phyloP scores from a whole-genome alignment of 2,888 invertebrate species.

The Drosophila nr. perissopoda region DNA sequence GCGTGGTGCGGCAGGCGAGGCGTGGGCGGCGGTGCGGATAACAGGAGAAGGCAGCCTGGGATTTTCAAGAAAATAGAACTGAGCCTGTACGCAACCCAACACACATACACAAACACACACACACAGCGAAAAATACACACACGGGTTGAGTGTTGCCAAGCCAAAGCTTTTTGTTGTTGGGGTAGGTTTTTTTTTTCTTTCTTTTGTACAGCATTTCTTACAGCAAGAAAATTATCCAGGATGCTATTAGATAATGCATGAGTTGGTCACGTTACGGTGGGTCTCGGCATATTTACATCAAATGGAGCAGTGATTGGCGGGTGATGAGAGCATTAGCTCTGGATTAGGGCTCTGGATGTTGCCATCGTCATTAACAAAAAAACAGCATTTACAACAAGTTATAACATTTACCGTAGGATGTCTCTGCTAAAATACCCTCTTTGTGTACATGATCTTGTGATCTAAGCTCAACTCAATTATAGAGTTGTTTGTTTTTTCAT shows the following conservation, averaged over 20 bases:
- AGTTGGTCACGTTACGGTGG: constrained; percentile 24
- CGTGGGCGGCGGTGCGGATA: neutral
- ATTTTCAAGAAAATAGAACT: constrained; percentile 67
- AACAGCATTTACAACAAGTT: neutral
- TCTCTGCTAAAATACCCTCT: neutral
- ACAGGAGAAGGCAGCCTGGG: constrained; percentile 57
- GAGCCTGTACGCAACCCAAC: constrained; percentile 34
- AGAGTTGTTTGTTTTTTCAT: neutral
- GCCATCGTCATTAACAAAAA: constrained; percentile 10
- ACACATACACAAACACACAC: constrained; percentile 32
- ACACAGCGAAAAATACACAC: constrained; percentile 9
- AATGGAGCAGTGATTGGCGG: neutral
- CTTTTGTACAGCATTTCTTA: constrained; percentile 35
- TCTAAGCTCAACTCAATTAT: neutral
- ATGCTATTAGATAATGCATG: constrained; percentile 73
- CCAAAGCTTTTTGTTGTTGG: constrained; percentile 69
- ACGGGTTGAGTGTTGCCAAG: constrained; percentile 50
- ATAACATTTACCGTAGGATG: neutral
- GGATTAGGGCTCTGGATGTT: constrained; percentile 23
- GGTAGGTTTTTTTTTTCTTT: constrained; percentile 66
- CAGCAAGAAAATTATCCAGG: constrained; percentile 54
- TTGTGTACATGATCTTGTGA: neutral
- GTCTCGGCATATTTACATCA: constrained; percentile 10
- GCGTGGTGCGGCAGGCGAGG: neutral
- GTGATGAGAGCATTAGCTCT: neutral